Conservation (phyloP, 1,140 invertebrate genomes). For the Saxidomus purpurata region DNA sequence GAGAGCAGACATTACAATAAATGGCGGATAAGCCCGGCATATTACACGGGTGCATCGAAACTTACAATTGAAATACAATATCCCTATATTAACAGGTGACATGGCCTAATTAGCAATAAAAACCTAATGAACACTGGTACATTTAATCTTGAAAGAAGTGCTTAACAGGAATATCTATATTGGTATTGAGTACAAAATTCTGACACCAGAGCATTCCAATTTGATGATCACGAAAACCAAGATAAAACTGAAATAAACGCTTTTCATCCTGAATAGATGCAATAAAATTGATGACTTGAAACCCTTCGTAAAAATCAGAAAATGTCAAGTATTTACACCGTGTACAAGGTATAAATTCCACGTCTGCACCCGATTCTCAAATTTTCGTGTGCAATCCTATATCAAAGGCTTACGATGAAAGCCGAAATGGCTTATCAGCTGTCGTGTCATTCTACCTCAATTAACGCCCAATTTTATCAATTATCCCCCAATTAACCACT, state of each 20-base stretch:
- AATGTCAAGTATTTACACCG: background rate
- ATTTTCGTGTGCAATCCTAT: background rate
- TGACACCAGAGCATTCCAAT: background rate
- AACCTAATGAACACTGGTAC: too few relatives aligned
- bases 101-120: background rate
- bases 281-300: background rate
- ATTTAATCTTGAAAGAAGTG: background rate
- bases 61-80: too few relatives aligned
- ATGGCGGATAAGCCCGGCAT: too few relatives aligned
- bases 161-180: background rate
- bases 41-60: too few relatives aligned
- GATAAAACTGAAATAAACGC: background rate
- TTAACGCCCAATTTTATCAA: slow-evolving; percentile 44
- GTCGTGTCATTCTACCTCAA: slow-evolving; percentile 61
- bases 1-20: too few relatives aligned
- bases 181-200: background rate
- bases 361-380: background rate
- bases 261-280: background rate
- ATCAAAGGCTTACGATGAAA: slow-evolving; percentile 40
- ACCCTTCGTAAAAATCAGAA: slow-evolving; percentile 19
- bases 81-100: background rate
- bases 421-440: slow-evolving; percentile 50
- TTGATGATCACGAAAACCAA: background rate
- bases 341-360: slow-evolving; percentile 10
- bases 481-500: slow-evolving; percentile 52